Evolutionary conservation across 1,140 invertebrate species (phyloP), one percentile per base, ranked within the genome.

Genomic region (Polypedilum vanderplanki): DNA sequence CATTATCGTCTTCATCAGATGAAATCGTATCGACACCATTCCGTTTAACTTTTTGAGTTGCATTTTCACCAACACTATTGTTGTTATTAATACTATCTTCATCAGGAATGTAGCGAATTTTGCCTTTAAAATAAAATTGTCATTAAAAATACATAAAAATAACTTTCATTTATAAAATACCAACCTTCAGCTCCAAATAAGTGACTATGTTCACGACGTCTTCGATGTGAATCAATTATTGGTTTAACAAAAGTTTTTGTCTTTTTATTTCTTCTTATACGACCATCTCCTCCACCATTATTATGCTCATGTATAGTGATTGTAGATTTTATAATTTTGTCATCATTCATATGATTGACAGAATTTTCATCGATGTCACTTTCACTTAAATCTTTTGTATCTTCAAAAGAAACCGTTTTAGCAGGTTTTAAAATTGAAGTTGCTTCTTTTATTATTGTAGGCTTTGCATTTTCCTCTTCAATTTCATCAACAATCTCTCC

Each of bases 71-170:
- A 9, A 10, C 65, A 70, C 18, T 22, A 0, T 70, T 18, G 9
- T 70, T 70, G 65, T 70, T 57, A 57, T 57, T 57, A 57, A 57
- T 57, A 57, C 46, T 57, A 57, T 57, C 65, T 22, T 18, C 17
- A 22, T 70, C 65, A 22, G 65, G 65, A 70, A 70, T 70, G 65
- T 70, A 70, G 15, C 65, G 15, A 18, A 70, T 70, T 18, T n/a
- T 70, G 1, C 65, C 65, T 70, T 4, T 3, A 70, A 70, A 3
- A 9, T 4, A 20, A 22, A 70, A 20, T 20, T 20, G 4, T 18
- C 7, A 70, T 70, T 70, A 70, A 9, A 57, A 15, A 57, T 15
- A 57, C n/a, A 17, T 15, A 57, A 15, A 12, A 57, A 57, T 57
- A 15, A n/a, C n/a, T n/a, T n/a, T n/a, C n/a, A n/a, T n/a, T 15